Conservation (phyloP, 2,888 invertebrate species). For the Athalia circularis region DNA sequence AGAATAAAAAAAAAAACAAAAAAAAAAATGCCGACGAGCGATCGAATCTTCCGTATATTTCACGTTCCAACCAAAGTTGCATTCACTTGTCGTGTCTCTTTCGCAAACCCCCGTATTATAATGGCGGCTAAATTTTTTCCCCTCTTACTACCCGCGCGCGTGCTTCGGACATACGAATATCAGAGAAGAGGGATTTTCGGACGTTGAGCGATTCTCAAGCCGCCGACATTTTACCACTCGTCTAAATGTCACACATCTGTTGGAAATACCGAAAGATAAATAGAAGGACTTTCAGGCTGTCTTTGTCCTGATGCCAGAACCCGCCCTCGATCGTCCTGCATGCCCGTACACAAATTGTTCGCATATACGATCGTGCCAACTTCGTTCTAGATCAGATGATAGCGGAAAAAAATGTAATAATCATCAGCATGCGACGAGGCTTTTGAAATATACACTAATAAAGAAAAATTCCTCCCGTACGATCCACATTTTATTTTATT, state of each 20-base stretch:
- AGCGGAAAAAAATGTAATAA: no score
- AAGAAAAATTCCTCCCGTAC: no score
- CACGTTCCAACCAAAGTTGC: no score
- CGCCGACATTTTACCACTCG: slow-evolving; percentile 1
- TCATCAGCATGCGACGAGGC: no score
- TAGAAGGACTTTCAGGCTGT: slow-evolving; percentile 16
- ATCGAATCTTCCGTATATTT: no score
- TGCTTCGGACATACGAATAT: not conserved
- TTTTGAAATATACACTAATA: no score
- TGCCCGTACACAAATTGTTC: not conserved
- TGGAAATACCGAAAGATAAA: slow-evolving; percentile 33
- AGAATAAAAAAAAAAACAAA: no score
- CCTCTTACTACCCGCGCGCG: not conserved
- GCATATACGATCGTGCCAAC: no score
- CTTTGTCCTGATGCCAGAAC: slow-evolving; percentile 24
- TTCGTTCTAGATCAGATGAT: no score
- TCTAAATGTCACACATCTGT: slow-evolving; percentile 27
- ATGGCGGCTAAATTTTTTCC: not conserved
- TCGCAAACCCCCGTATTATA: not conserved
- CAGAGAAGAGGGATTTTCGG: slow-evolving; percentile 13
- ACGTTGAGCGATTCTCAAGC: slow-evolving; percentile 26
- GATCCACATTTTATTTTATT: no score
- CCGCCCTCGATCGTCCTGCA: not conserved
- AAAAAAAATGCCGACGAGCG: no score
- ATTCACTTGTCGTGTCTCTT: no score